Percentiles rank a stretch among this genome's conserved stretches.
Conservation (phyloP, 2,797 vertebrate species). For the Falco berigora region DNA sequence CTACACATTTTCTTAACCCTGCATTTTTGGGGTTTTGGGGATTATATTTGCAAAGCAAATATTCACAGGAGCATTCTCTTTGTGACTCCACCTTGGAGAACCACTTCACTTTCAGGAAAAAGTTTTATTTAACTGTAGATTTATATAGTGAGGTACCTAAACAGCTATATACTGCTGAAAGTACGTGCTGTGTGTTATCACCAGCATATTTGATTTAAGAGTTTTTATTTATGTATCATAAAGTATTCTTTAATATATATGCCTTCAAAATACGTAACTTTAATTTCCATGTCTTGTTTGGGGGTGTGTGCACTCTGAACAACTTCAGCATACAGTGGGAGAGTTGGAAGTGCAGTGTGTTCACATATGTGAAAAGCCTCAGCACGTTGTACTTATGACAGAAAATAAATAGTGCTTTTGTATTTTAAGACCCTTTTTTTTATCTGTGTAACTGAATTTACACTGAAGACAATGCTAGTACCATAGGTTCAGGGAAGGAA, state of each 20-base stretch:
- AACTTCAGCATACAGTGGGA: not conserved
- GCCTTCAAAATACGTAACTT: not conserved
- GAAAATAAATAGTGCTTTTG: not conserved
- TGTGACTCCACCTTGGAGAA: not conserved
- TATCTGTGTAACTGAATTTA: not conserved
- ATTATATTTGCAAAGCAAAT: not conserved
- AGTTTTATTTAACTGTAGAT: not conserved
- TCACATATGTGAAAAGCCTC: not conserved
- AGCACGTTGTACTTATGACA: rapidly evolving
- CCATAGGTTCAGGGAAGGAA: rapidly evolving
- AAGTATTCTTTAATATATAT: not conserved
- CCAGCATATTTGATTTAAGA: not conserved
- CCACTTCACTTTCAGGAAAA: not conserved
- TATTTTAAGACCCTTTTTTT: not conserved
- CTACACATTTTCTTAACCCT: not conserved
- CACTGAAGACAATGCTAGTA: not conserved
- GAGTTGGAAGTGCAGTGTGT: too few species aligned
- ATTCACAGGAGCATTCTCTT: not conserved
- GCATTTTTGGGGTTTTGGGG: not conserved
- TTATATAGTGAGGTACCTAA: not conserved
- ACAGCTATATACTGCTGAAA: not conserved
- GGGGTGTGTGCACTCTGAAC: too few species aligned
- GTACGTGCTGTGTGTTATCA: not conserved
- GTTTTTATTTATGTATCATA: not conserved
- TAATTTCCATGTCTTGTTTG: not conserved